Conservation (phyloP, 2,797 vertebrate genomes). For the Chromobotia macracanthus region DNA sequence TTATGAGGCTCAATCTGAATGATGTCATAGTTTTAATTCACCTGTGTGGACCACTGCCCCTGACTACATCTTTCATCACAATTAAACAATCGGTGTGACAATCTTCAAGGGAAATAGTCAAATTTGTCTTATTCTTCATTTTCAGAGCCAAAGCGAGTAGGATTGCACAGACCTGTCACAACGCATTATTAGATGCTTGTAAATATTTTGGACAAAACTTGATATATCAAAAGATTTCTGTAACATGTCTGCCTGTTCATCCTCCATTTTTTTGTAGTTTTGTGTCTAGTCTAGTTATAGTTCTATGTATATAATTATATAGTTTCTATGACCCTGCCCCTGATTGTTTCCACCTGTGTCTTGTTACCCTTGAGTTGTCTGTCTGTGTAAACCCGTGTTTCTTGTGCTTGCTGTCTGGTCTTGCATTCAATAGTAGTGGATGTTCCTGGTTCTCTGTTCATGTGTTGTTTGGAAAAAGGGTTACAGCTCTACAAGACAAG, state of each 20-base stretch:
- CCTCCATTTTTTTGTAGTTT: no score
- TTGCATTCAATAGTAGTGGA: no score
- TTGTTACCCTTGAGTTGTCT: no score
- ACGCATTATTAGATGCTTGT: background rate
- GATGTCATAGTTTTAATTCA: slow-evolving; percentile 72
- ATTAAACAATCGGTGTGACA: slow-evolving; percentile 66
- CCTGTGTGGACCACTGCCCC: slow-evolving; percentile 58
- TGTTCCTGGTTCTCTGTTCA: background rate
- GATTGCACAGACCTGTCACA: background rate
- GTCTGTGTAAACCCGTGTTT: no score
- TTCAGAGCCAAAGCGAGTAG: slow-evolving; percentile 67
- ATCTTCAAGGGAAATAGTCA: slow-evolving; percentile 44
- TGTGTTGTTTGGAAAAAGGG: slow-evolving; percentile 9
- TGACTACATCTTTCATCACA: slow-evolving; percentile 68
- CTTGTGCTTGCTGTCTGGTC: no score
- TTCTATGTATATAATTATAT: no score
- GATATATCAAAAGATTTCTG: no score
- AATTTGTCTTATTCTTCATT: slow-evolving; percentile 63
- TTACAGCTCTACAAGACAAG: slow-evolving; percentile 48
- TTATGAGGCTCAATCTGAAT: slow-evolving; percentile 40
- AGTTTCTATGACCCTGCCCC: no score
- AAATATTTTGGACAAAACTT: background rate
- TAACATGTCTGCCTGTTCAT: no score
- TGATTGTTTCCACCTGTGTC: no score
- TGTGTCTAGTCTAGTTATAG: no score